These are phyloP conservation scores for Emydura subglobosa DNA, from an alignment of 2,113 vertebrate genomes.

Conservation along the genomic window DNA sequence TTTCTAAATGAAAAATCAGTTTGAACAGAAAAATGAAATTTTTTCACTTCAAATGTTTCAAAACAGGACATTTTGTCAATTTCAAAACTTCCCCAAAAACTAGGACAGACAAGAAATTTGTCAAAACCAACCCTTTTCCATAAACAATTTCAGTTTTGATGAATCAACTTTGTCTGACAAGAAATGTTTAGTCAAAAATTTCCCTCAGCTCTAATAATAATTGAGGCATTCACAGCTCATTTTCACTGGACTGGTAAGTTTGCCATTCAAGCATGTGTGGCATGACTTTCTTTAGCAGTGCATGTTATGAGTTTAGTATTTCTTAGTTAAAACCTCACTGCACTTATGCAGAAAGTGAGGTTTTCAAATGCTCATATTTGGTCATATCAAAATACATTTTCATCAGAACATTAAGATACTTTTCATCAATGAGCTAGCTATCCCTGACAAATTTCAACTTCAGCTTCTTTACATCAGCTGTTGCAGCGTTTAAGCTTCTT, in stretches of 20 bases:
- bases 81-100: background rate
- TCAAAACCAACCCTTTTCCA: background rate
- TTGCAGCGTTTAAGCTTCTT: too few species aligned
- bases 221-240: background rate
- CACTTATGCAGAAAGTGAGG: too few species aligned
- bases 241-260: rapidly evolving
- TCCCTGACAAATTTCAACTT: too few species aligned
- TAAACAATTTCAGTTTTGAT: background rate
- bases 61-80: rapidly evolving
- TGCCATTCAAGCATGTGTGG: background rate
- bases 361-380: too few species aligned
- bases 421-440: too few species aligned
- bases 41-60: background rate
- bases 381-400: too few species aligned
- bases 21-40: background rate
- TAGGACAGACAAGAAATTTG: rapidly evolving
- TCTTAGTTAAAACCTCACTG: too few species aligned
- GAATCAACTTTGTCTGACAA: rapidly evolving
- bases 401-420: too few species aligned
- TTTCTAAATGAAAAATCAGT: background rate
- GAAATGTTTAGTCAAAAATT: background rate
- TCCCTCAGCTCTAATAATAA: background rate
- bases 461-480: too few species aligned
- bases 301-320: background rate
- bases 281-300: rapidly evolving